Conservation (phyloP, 2,888 invertebrate genomes). For the Cheilosia vernalis region DNA sequence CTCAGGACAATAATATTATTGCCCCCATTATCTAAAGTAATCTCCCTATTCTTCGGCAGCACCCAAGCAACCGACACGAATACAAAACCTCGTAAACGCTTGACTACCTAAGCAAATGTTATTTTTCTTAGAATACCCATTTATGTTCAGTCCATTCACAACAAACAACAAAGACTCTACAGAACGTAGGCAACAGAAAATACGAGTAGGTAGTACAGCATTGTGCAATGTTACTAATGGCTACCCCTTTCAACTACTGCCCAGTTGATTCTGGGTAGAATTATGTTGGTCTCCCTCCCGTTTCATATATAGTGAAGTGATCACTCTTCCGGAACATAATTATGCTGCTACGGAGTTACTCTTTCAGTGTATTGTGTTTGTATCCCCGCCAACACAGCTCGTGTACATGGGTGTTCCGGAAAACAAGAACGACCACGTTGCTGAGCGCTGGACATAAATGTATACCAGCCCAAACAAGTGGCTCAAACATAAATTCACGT, state of each 20-base stretch:
- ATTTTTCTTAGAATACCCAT: conserved; percentile 32
- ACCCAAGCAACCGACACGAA: background rate
- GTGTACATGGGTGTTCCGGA: conserved; percentile 1
- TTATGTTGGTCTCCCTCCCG: conserved; percentile 27
- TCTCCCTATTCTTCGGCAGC: background rate
- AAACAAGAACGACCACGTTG: conserved; percentile 16
- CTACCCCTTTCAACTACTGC: conserved; percentile 15
- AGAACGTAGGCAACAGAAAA: background rate
- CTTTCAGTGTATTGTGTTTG: conserved; percentile 2
- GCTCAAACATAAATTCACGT: conserved; percentile 53
- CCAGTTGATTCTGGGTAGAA: conserved; percentile 54
- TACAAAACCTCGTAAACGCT: conserved; percentile 23
- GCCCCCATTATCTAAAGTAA: conserved; percentile 11
- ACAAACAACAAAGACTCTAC: conserved; percentile 11
- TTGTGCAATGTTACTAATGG: background rate
- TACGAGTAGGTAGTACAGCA: background rate
- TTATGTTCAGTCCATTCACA: conserved; percentile 12
- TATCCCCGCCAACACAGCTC: background rate
- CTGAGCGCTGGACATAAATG: background rate
- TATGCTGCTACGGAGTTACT: conserved; percentile 46
- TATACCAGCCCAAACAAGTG: conserved; percentile 15
- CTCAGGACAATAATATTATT: too few species aligned
- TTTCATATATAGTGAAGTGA: conserved; percentile 34
- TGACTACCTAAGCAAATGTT: conserved; percentile 42
- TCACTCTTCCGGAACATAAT: conserved; percentile 68